Evolutionary conservation across 2,888 invertebrate species (phyloP).

Genomic region (Apamea epomidion): DNA sequence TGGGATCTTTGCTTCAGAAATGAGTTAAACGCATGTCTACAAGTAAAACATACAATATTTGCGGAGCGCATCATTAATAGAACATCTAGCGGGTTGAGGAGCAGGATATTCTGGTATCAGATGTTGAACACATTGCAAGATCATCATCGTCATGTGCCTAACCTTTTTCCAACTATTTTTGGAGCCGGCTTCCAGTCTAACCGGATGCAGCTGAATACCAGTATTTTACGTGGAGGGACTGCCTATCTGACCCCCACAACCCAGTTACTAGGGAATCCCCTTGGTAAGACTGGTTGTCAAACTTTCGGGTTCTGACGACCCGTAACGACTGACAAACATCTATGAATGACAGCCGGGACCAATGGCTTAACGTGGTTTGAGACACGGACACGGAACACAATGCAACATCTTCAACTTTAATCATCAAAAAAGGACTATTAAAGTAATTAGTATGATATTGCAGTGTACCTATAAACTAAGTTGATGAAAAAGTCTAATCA

Average conservation of each 20-base stretch:
- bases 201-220: no score
- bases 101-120: background rate
- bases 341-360: no score
- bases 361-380: no score
- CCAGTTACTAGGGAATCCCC: no score
- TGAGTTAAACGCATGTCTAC: background rate
- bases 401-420: background rate
- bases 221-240: no score
- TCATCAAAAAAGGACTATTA: background rate
- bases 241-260: no score
- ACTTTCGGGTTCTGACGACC: no score
- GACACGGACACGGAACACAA: no score
- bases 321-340: no score
- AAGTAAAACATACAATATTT: background rate
- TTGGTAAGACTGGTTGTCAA: no score
- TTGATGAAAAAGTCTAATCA: conserved; percentile 45
- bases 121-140: background rate
- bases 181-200: no score
- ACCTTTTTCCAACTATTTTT: no score
- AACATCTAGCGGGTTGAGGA: background rate
- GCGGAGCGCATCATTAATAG: background rate
- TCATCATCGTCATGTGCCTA: background rate
- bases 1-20: background rate
- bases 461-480: conserved; percentile 12
- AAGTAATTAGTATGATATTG: conserved; percentile 18